Percentiles rank a stretch among this genome's conserved stretches.
Conservation (phyloP, 1,140 invertebrate species). For the Stegodyphus dumicola region DNA sequence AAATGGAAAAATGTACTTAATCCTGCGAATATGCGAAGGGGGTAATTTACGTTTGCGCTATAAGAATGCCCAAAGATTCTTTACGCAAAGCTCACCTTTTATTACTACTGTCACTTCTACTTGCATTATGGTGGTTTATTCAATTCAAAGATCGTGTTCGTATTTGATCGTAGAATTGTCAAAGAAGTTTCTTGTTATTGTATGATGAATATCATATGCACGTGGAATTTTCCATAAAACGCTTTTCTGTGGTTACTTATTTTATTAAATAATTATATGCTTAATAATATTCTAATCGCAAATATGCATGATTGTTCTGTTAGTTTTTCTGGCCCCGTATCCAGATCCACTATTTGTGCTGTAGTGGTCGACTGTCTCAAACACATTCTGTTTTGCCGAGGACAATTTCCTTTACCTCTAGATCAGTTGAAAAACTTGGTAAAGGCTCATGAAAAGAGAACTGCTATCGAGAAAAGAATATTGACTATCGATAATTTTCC, state of each 20-base stretch:
- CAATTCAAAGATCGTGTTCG: too few species aligned
- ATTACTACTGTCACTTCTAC: too few species aligned
- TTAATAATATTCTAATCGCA: too few species aligned
- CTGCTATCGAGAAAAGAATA: too few species aligned
- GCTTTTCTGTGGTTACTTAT: background rate
- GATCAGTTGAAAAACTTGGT: conserved; percentile 22
- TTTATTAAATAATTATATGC: background rate
- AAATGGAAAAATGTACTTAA: background rate
- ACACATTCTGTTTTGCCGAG: conserved; percentile 34
- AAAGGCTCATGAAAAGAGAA: background rate
- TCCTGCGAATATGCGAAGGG: background rate
- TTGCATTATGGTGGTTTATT: too few species aligned
- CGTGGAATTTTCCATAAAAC: background rate
- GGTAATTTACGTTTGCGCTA: background rate
- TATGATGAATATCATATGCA: too few species aligned
- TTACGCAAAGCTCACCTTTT: too few species aligned
- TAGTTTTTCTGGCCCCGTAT: conserved; percentile 26
- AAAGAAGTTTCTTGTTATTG: too few species aligned
- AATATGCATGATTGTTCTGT: conserved; percentile 34
- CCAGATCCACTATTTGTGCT: conserved; percentile 6
- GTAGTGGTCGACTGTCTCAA: conserved; percentile 48
- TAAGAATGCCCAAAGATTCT: too few species aligned
- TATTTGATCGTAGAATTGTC: too few species aligned
- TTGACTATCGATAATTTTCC: too few species aligned
- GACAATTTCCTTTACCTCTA: conserved; percentile 41